Evolutionary conservation across 2,888 invertebrate species (phyloP).

Genomic region (Drosophila formosana): DNA sequence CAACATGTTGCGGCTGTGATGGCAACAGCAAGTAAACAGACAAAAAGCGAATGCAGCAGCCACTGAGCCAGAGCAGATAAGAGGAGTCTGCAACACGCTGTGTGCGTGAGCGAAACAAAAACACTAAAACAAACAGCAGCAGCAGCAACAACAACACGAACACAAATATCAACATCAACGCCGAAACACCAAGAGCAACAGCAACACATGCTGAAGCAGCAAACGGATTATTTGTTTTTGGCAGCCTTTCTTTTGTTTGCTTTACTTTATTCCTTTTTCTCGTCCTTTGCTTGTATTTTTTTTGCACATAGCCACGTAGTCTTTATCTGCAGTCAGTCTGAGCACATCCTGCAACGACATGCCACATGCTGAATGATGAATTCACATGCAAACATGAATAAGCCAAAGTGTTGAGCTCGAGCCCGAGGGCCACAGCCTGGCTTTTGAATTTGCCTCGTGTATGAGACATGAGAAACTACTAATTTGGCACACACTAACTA

Average conservation of each 20-base stretch:
- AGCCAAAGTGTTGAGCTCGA: constrained; percentile 37
- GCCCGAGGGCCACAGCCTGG: constrained; percentile 25
- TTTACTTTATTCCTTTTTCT: constrained; percentile 31
- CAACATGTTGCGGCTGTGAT: constrained; percentile 64
- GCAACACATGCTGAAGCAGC: constrained; percentile 48
- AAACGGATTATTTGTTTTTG: constrained; percentile 77
- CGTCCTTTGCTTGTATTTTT: constrained; percentile 1
- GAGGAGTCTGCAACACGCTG: constrained; percentile 42
- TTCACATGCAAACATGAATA: constrained; percentile 40
- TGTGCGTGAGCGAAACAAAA: constrained; percentile 26
- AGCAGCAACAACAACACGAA: constrained; percentile 24
- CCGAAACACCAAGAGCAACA: not conserved
- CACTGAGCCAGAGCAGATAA: constrained; percentile 43
- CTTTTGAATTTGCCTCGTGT: constrained; percentile 12
- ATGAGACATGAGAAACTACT: constrained; percentile 54
- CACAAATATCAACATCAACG: constrained; percentile 21
- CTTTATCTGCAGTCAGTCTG: constrained; percentile 54
- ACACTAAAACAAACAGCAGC: constrained; percentile 28
- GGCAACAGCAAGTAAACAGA: constrained; percentile 65
- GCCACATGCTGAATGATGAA: constrained; percentile 37
- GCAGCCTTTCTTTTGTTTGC: constrained; percentile 69
- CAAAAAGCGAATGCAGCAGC: constrained; percentile 61
- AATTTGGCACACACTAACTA: constrained; percentile 32
- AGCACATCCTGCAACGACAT: constrained; percentile 37
- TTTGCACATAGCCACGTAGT: constrained; percentile 12